phyloP scores from a whole-genome alignment of 2,113 vertebrate genomes.

The Geothlypis trichas region DNA sequence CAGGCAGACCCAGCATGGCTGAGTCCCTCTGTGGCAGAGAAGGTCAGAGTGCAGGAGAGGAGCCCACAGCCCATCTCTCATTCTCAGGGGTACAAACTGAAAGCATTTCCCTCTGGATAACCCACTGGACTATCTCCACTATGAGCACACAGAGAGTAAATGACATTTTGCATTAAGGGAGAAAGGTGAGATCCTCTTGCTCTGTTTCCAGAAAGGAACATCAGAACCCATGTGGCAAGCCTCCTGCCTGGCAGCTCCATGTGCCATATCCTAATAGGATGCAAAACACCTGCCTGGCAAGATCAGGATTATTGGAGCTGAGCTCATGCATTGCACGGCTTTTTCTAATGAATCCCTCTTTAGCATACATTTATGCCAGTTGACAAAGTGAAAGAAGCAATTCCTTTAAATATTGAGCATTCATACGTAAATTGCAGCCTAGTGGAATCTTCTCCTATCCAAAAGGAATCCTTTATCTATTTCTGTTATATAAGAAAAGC shows the following conservation, averaged over 20 bases:
- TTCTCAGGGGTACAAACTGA: neutral
- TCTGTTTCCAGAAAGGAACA: neutral
- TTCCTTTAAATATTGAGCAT: constrained; percentile 64
- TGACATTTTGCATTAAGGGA: neutral
- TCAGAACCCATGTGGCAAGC: neutral
- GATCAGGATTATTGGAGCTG: constrained; percentile 49
- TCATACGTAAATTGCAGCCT: constrained; percentile 64
- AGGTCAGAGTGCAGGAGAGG: neutral
- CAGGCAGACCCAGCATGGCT: neutral
- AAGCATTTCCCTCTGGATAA: neutral
- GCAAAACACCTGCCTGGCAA: constrained; percentile 50
- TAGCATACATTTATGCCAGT: constrained; percentile 60
- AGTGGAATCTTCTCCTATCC: constrained; percentile 44
- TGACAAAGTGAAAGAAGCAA: constrained; percentile 65
- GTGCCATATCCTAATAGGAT: neutral
- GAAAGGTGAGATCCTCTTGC: neutral
- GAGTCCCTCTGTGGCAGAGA: neutral
- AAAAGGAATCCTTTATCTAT: constrained; percentile 61
- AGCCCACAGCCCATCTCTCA: neutral
- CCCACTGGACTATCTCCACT: too few species aligned
- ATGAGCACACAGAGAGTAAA: neutral
- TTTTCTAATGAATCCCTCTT: constrained; percentile 65
- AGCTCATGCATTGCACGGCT: constrained; percentile 20
- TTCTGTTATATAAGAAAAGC: constrained; percentile 68
- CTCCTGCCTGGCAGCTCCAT: neutral